Percentiles rank a stretch among this genome's conserved stretches.
Evolutionary conservation across 2,888 invertebrate genomes (phyloP).

Genomic region (Clostera curtula): DNA sequence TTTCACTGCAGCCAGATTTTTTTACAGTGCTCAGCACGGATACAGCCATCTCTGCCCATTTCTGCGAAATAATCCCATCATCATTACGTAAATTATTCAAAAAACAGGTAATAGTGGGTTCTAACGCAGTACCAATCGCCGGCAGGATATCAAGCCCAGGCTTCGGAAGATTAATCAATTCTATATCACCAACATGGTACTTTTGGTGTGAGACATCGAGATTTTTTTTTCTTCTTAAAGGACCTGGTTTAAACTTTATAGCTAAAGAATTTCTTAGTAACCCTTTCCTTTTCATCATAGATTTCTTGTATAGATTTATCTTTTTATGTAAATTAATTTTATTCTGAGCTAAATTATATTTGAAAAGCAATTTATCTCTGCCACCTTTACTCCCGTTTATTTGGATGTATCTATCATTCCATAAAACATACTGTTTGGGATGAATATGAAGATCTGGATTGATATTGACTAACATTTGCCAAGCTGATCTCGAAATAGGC

Average conservation of each 20-base stretch:
- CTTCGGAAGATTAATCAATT: conserved; percentile 65
- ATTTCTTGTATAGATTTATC: conserved; percentile 18
- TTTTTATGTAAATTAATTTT: conserved; percentile 18
- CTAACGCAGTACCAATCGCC: conserved; percentile 55
- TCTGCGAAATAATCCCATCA: conserved; percentile 52
- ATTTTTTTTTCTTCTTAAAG: conserved; percentile 61
- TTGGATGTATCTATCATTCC: conserved; percentile 48
- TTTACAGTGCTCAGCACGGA: conserved; percentile 54
- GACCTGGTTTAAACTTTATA: conserved; percentile 73
- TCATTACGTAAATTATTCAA: conserved; percentile 47
- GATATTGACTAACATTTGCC: conserved; percentile 62
- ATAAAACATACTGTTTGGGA: conserved; percentile 48
- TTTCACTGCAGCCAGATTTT: conserved; percentile 26
- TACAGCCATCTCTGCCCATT: conserved; percentile 74
- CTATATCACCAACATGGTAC: conserved; percentile 55
- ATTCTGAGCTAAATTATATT: conserved; percentile 34
- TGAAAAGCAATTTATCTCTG: conserved; percentile 41
- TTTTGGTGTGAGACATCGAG: conserved; percentile 60
- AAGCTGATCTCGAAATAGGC: conserved; percentile 49
- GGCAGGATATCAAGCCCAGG: conserved; percentile 65
- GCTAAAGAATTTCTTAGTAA: conserved; percentile 44
- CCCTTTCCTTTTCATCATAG: conserved; percentile 28
- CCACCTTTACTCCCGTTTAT: conserved; percentile 58
- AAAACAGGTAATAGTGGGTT: conserved; percentile 52
- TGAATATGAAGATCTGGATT: conserved; percentile 43